phyloP scores from a whole-genome alignment of 1,140 invertebrate genomes.

The Globodera rostochiensis region DNA sequence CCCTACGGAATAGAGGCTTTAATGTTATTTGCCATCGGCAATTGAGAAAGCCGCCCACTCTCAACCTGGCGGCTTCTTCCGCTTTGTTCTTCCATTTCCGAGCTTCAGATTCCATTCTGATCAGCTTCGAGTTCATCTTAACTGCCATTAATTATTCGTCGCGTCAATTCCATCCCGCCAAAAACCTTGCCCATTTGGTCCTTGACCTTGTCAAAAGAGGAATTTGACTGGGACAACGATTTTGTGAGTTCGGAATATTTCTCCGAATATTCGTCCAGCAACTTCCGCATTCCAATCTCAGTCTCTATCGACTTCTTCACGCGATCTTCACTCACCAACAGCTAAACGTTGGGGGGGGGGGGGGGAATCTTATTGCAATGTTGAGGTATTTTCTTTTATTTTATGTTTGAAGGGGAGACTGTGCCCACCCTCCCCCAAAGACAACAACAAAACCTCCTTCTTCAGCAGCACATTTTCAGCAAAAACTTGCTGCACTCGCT shows the following conservation, averaged over 20 bases:
- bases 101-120: slow-evolving; percentile 44
- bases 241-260: slow-evolving; percentile 45
- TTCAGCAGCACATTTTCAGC: slow-evolving; percentile 49
- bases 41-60: neutral
- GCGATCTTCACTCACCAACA: slow-evolving; percentile 45
- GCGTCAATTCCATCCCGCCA: neutral
- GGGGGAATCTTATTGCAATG: neutral
- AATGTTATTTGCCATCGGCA: slow-evolving; percentile 1
- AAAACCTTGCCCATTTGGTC: slow-evolving; percentile 51
- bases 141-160: neutral
- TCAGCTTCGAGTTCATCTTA: slow-evolving; percentile 52
- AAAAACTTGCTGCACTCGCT: slow-evolving; percentile 44
- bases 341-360: slow-evolving; percentile 27
- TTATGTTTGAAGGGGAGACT: no score
- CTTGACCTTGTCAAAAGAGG: slow-evolving; percentile 46
- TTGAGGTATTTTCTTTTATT: no score
- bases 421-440: no score
- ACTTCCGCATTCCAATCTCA: slow-evolving; percentile 42
- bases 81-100: slow-evolving; percentile 36
- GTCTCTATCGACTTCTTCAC: slow-evolving; percentile 43
- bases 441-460: slow-evolving; percentile 36
- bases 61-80: slow-evolving; percentile 43
- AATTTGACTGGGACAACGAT: slow-evolving; percentile 43
- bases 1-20: slow-evolving; percentile 14
- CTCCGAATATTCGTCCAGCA: slow-evolving; percentile 38